Evolutionary conservation across 2,113 vertebrate genomes (phyloP).

Genomic region (Salvator merianae): DNA sequence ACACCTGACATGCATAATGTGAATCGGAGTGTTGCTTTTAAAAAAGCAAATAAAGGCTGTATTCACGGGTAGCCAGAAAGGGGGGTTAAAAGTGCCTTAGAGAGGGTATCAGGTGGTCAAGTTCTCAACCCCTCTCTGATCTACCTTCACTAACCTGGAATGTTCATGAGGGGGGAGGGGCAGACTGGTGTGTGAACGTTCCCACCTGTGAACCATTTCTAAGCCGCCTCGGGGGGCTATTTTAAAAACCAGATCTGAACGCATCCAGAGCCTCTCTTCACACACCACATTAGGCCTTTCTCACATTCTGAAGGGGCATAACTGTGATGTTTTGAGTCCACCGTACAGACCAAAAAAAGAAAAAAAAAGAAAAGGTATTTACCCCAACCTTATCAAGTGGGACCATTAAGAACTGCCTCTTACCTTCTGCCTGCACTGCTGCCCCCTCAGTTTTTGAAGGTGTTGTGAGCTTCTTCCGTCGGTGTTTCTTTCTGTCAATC

Average conservation of each 20-base stretch:
- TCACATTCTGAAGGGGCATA: not conserved
- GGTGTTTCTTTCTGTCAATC: constrained; percentile 91
- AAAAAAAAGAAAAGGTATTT: too few species aligned
- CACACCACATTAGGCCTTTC: not conserved
- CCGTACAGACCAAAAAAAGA: not conserved
- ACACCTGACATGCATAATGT: not conserved
- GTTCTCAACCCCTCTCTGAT: too few species aligned
- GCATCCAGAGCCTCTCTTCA: not conserved
- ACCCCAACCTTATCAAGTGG: not conserved
- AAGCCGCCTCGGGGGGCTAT: too few species aligned
- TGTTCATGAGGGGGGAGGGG: too few species aligned
- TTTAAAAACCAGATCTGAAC: too few species aligned
- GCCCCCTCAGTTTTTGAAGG: constrained; percentile 89
- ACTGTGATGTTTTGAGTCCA: not conserved
- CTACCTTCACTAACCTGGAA: too few species aligned
- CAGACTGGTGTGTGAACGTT: too few species aligned
- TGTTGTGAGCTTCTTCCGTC: constrained; percentile 91
- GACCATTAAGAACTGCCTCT: not conserved
- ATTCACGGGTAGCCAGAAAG: too few species aligned
- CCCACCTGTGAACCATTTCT: too few species aligned
- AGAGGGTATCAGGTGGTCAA: too few species aligned
- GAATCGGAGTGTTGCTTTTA: not conserved
- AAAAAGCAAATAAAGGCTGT: not conserved
- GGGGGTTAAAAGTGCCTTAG: too few species aligned
- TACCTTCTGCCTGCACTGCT: constrained; percentile 91